Evolutionary conservation across 2,888 invertebrate species (phyloP), one percentile per base, ranked within the genome.

Genomic region (Nemoura dubitans): DNA sequence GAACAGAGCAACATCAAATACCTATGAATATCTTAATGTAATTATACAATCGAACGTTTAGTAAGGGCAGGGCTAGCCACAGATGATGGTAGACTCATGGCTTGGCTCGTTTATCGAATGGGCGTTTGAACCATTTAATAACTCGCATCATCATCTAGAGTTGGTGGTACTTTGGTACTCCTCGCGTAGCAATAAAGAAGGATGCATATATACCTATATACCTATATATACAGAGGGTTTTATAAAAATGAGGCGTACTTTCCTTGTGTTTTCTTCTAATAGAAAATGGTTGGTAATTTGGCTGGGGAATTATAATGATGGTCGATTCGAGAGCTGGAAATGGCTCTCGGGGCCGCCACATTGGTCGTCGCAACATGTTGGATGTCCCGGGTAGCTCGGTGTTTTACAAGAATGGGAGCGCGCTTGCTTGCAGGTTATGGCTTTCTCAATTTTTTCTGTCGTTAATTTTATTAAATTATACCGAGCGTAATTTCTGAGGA

Each of bases 21-120:
- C 59, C 59, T 59, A 59, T 59, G 59, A 59, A 59, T 59, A 59
- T 59, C 59, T 59, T 59, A 59, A 59, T 59, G 59, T 59, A 59
- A 59, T 59, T 59, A 59, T 59, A 59, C 59, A 59, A 59, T 59
- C 59, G 59, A 59, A 59, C 59, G 59, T 59, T 59, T 59, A 59
- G 59, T 21, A 1, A 59, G 59, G 59, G 59, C 59, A 59, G 59
- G 59, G 59, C 59, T 21, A 59, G 59, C 16, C 59, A 21, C 59
- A 59, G 59, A 7, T 59, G 59, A 59, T 59, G 59, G 16, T 59
- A 59, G 59, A 59, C 59, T 59, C 6, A 1, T 36, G 14, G 16
- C 16, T 7, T 59, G 2, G 59, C 59, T 59, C 59, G 59, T 59
- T 59, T 21, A 16, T 59, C 10, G 2, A 21, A 59, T 59, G 59